Percentiles rank a stretch among this genome's conserved stretches.
phyloP scores from a whole-genome alignment of 2,113 vertebrate genomes.

The Nycticebus coucang region DNA sequence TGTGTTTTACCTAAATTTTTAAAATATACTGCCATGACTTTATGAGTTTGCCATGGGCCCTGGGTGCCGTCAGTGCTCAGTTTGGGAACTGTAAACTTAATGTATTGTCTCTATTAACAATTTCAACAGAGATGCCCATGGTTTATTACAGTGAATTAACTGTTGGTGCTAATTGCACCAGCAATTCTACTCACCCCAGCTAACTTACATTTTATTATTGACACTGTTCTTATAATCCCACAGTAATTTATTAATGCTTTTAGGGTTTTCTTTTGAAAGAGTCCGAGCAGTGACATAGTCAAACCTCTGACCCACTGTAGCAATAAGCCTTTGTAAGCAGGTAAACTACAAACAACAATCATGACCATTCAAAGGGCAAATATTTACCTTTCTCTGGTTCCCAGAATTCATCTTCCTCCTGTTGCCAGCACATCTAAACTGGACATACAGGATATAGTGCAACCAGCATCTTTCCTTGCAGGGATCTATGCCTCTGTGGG shows the following conservation, averaged over 20 bases:
- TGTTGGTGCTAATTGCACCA: background rate
- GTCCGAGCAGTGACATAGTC: background rate
- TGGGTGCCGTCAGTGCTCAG: background rate
- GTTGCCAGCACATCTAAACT: background rate
- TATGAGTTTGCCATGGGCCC: background rate
- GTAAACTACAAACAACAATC: background rate
- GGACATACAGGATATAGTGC: background rate
- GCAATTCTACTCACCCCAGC: background rate
- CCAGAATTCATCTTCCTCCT: background rate
- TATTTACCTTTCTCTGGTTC: background rate
- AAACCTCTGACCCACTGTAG: background rate
- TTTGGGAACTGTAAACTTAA: background rate
- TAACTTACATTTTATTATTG: background rate
- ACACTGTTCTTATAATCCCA: background rate
- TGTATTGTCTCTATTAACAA: background rate
- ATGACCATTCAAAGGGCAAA: background rate
- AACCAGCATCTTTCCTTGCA: background rate
- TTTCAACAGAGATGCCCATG: background rate
- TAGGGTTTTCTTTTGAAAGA: conserved; percentile 9
- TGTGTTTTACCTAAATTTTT: background rate
- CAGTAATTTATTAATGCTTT: background rate
- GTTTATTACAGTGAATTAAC: background rate
- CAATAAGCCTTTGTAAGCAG: background rate
- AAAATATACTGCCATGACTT: background rate
- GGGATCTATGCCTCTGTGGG: background rate